Percentiles rank a stretch among this genome's conserved stretches.
Evolutionary conservation across 35 echinoderm and acorn worm genomes (phyloP).

Genomic region (Holothuria glaberrima): DNA sequence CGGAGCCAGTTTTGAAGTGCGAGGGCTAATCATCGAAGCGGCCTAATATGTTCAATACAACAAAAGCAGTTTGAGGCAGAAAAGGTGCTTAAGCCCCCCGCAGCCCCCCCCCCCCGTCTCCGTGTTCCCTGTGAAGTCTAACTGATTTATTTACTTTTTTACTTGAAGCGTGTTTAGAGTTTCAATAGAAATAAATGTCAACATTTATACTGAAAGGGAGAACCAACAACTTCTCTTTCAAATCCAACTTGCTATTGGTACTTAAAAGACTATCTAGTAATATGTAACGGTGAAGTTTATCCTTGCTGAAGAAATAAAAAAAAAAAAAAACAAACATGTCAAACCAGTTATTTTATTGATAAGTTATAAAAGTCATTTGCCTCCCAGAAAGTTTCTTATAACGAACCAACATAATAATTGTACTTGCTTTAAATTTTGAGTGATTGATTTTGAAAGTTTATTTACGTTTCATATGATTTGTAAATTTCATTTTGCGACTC

Average conservation of each 20-base stretch:
- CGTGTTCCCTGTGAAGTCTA: too few species aligned
- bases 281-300: too few species aligned
- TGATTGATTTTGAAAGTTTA: constrained; percentile 7
- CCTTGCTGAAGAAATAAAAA: not conserved
- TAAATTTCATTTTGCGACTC: not conserved
- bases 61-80: too few species aligned
- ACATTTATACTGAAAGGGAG: not conserved
- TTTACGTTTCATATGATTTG: not conserved
- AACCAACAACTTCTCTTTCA: constrained; percentile 6
- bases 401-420: constrained; percentile 2
- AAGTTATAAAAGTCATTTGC: not conserved
- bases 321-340: not conserved
- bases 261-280: too few species aligned
- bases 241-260: not conserved
- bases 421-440: not conserved
- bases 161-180: not conserved
- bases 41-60: too few species aligned
- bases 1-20: too few species aligned
- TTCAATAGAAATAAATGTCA: not conserved
- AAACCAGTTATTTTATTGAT: not conserved
- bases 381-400: not conserved
- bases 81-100: too few species aligned
- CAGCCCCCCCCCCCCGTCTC: too few species aligned
- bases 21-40: too few species aligned
- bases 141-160: not conserved